phyloP scores from a whole-genome alignment of 2,888 invertebrate genomes.

The Epinotia demarniana region DNA sequence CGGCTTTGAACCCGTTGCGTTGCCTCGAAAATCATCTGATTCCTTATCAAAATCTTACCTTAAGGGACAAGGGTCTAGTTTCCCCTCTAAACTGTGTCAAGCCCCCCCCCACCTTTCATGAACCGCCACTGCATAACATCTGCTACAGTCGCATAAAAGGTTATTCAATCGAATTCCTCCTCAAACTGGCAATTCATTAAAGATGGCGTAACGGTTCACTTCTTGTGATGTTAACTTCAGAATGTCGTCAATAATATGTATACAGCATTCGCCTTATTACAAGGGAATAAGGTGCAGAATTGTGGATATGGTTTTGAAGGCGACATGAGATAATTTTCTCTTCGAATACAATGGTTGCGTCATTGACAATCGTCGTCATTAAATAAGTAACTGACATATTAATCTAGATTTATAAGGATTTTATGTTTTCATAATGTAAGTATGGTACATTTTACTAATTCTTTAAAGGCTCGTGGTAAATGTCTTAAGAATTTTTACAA shows the following conservation, averaged over 20 bases:
- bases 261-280: background rate
- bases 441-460: background rate
- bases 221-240: background rate
- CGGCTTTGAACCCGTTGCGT: too few relatives aligned
- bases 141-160: background rate
- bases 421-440: background rate
- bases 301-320: background rate
- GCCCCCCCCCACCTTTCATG: too few relatives aligned
- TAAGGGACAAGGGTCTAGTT: too few relatives aligned
- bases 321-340: conserved; percentile 26
- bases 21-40: too few relatives aligned
- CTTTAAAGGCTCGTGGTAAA: background rate
- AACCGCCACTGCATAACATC: background rate
- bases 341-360: conserved; percentile 16
- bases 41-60: too few relatives aligned
- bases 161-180: conserved; percentile 17
- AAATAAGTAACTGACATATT: background rate
- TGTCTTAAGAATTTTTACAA: background rate
- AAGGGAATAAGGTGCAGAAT: background rate
- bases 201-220: conserved; percentile 13
- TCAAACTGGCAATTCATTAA: background rate
- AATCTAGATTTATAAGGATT: conserved; percentile 6
- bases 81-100: too few relatives aligned
- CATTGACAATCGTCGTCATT: conserved; percentile 3
- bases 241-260: background rate